Evolutionary conservation across 2,888 invertebrate species (phyloP).

Genomic region (Polydesmus complanatus): DNA sequence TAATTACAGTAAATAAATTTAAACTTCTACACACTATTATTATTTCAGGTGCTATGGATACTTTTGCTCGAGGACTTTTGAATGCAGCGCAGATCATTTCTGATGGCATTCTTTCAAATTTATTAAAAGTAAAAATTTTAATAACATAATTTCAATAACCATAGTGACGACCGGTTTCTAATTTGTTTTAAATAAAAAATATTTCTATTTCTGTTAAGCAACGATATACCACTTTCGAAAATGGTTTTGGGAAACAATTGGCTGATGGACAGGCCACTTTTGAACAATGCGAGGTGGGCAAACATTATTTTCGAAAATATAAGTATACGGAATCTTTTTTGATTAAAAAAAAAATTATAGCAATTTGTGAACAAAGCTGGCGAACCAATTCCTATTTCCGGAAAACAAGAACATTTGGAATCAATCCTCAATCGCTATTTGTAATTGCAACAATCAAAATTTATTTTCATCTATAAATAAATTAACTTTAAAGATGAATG

Average conservation of each 20-base stretch:
- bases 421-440: constrained; percentile 32
- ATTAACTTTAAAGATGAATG: no score
- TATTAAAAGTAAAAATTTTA: constrained; percentile 38
- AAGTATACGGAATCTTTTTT: neutral
- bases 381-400: constrained; percentile 31
- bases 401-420: constrained; percentile 37
- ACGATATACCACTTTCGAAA: constrained; percentile 25
- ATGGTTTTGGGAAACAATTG: constrained; percentile 42
- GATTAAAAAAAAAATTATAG: constrained; percentile 39
- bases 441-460: no score
- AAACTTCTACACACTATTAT: constrained; percentile 19
- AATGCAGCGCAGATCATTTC: constrained; percentile 40
- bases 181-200: neutral
- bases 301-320: constrained; percentile 33
- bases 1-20: neutral
- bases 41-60: constrained; percentile 44
- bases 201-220: constrained; percentile 41
- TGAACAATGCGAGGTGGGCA: constrained; percentile 41
- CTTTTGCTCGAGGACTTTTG: constrained; percentile 42
- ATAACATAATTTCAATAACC: neutral
- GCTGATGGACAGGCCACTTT: constrained; percentile 29
- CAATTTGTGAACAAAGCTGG: constrained; percentile 30
- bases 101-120: constrained; percentile 43
- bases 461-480: no score
- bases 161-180: neutral